These are phyloP conservation scores for Melieria crassipennis DNA, from an alignment of 2,888 invertebrate species.

Conservation along the genomic window DNA sequence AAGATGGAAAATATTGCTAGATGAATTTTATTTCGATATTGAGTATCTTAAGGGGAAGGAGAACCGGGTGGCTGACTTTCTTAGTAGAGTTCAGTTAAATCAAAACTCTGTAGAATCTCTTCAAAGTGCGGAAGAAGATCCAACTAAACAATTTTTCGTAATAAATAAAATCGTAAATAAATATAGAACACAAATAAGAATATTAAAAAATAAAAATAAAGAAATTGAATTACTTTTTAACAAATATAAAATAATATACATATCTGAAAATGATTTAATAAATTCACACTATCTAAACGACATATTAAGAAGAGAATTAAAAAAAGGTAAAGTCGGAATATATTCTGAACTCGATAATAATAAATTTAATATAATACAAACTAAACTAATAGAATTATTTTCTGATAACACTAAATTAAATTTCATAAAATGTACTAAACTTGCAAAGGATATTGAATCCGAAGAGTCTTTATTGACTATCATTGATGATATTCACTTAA, in stretches of 20 bases:
- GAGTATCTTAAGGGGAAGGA: constrained; percentile 22
- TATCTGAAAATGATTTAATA: background rate
- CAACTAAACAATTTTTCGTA: constrained; percentile 12
- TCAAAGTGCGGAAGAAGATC: background rate
- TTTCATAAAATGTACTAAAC: constrained; percentile 36
- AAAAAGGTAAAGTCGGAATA: constrained; percentile 25
- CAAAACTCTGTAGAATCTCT: constrained; percentile 1
- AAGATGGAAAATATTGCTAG: constrained; percentile 20
- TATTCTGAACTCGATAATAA: constrained; percentile 25
- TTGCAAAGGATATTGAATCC: constrained; percentile 24
- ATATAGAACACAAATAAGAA: background rate
- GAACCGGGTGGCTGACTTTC: constrained; percentile 1
- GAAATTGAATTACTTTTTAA: constrained; percentile 11
- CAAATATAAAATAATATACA: background rate
- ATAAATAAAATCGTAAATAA: background rate
- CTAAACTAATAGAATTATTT: constrained; percentile 14
- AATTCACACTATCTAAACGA: background rate
- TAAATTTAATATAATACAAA: constrained; percentile 15
- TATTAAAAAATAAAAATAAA: background rate
- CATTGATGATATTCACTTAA: constrained; percentile 21
- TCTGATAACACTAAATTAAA: constrained; percentile 23
- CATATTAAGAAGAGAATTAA: background rate
- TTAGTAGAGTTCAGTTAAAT: constrained; percentile 2
- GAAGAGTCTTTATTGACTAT: constrained; percentile 27
- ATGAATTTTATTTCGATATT: constrained; percentile 19